Conservation (phyloP, 2,113 vertebrate genomes). For the Oxyura jamaicensis region DNA sequence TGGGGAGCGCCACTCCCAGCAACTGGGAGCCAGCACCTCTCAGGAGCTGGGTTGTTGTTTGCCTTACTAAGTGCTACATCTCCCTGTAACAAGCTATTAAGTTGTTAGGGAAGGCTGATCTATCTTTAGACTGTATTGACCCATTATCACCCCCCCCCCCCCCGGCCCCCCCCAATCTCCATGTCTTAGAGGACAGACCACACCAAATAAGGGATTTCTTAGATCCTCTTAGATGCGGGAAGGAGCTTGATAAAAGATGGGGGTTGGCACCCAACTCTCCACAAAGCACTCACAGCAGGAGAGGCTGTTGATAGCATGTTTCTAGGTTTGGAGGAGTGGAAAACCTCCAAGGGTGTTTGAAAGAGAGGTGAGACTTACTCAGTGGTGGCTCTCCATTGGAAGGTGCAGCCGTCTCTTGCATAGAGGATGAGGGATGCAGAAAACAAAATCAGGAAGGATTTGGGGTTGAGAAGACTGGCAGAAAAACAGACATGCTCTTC, state of each 20-base stretch:
- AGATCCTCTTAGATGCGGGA: constrained; percentile 55
- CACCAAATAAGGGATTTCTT: constrained; percentile 46
- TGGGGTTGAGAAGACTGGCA: neutral
- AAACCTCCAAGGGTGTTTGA: neutral
- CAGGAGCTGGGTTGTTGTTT: neutral
- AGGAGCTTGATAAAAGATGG: neutral
- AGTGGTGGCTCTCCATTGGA: neutral
- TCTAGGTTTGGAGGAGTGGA: neutral
- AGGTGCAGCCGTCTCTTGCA: neutral
- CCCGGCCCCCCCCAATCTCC: neutral
- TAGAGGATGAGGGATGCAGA: neutral
- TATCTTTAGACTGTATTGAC: constrained; percentile 59
- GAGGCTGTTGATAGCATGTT: neutral
- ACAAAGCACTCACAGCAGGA: neutral
- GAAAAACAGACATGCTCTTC: neutral
- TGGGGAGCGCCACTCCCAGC: neutral
- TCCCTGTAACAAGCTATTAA: constrained; percentile 30
- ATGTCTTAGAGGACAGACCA: neutral
- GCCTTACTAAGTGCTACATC: neutral
- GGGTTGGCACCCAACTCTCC: neutral
- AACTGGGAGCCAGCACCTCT: neutral
- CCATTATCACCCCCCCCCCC: neutral
- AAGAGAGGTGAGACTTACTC: neutral
- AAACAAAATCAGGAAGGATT: neutral
- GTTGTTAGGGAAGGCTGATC: constrained; percentile 22